These are phyloP conservation scores for Apis laboriosa DNA, from an alignment of 1,140 invertebrate species.

Conservation along the genomic window DNA sequence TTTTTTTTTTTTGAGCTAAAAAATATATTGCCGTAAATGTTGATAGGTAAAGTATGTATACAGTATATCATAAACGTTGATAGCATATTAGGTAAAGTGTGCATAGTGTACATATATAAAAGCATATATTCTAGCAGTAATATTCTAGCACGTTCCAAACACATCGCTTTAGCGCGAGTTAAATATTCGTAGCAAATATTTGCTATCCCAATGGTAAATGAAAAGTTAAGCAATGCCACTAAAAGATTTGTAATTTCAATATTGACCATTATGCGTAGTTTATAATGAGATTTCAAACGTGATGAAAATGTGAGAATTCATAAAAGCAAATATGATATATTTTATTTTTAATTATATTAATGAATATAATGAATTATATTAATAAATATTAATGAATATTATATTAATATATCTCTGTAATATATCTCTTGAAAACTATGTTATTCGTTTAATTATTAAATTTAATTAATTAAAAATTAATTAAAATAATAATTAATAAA, in stretches of 20 bases:
- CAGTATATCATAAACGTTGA: no score
- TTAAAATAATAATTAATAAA: no score
- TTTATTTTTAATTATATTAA: background rate
- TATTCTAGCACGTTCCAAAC: background rate
- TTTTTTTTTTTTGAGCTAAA: no score
- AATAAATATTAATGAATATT: no score
- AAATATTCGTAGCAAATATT: constrained; percentile 14
- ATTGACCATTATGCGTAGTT: background rate
- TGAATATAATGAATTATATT: background rate
- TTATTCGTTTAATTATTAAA: no score
- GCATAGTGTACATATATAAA: background rate
- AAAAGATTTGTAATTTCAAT: constrained; percentile 2
- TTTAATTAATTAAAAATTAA: no score
- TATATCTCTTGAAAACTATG: no score
- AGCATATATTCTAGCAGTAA: no score
- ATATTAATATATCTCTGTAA: no score
- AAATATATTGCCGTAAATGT: no score
- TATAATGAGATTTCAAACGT: background rate
- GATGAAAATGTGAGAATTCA: background rate
- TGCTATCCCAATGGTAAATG: background rate
- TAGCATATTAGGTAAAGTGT: background rate
- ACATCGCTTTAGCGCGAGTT: no score
- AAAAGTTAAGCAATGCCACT: background rate
- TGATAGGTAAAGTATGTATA: no score
- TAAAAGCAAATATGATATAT: background rate